A percentile compares a stretch with the other conserved stretches of the same genome.
Conservation (phyloP, 2,113 vertebrate genomes). For the Carassius auratus region DNA sequence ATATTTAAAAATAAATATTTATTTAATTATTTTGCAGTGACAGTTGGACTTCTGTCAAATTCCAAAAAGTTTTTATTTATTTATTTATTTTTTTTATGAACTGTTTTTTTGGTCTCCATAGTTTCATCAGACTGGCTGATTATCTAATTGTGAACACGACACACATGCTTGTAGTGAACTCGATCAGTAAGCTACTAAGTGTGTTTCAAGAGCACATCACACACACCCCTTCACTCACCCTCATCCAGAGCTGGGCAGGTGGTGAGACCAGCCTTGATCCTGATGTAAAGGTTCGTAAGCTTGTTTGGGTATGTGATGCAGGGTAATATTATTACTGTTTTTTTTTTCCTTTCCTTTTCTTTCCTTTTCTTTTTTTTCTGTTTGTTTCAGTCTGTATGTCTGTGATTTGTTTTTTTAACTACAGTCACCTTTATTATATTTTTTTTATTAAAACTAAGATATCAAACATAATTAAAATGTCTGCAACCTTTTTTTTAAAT, state of each 20-base stretch:
- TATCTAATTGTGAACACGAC: slow-evolving; percentile 82
- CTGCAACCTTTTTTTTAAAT: neutral
- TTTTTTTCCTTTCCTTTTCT: too few species aligned
- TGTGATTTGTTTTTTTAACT: neutral
- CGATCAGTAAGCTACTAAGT: slow-evolving; percentile 72
- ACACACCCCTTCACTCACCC: slow-evolving; percentile 68
- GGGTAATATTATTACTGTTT: neutral
- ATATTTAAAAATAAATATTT: too few species aligned
- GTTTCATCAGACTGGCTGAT: slow-evolving; percentile 85
- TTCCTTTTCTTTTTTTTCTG: neutral
- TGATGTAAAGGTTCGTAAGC: slow-evolving; percentile 65
- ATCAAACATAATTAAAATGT: neutral
- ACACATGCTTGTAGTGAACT: slow-evolving; percentile 78
- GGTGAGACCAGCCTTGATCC: slow-evolving; percentile 56
- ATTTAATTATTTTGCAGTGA: neutral
- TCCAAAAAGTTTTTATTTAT: neutral
- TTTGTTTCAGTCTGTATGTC: neutral
- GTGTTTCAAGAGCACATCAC: slow-evolving; percentile 74
- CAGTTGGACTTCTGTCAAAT: neutral
- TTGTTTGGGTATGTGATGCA: slow-evolving; percentile 8
- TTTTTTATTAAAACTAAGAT: neutral
- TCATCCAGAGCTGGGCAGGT: slow-evolving; percentile 76
- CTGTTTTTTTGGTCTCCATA: slow-evolving; percentile 59
- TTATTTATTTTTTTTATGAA: neutral
- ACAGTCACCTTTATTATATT: neutral